Conservation (phyloP, 2,888 invertebrate species). For the Scelioninae gen. 1 region DNA sequence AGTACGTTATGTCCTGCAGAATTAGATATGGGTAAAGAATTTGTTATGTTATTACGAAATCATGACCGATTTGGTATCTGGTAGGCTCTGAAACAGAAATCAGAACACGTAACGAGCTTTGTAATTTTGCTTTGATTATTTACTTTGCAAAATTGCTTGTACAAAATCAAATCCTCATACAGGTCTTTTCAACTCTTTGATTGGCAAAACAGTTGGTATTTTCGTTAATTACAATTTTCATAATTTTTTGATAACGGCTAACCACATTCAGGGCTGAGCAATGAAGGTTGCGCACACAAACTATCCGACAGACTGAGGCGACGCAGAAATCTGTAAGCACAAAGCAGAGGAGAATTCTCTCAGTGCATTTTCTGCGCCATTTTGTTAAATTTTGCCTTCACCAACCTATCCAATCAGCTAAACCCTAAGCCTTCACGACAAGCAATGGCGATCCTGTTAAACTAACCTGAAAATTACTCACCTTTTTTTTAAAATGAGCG, state of each 20-base stretch:
- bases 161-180: conserved; percentile 5
- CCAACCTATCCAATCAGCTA: conserved; percentile 81
- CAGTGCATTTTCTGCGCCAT: conserved; percentile 83
- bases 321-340: conserved; percentile 85
- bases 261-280: conserved; percentile 84
- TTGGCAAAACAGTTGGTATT: conserved; percentile 55
- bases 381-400: conserved; percentile 81
- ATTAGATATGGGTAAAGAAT: conserved; percentile 47
- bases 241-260: conserved; percentile 79
- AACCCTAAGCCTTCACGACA: conserved; percentile 75
- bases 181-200: conserved; percentile 14
- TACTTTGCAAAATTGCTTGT: conserved; percentile 11
- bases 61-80: conserved; percentile 81
- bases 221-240: conserved; percentile 67
- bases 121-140: conserved; percentile 63
- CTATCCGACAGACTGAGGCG: conserved; percentile 83
- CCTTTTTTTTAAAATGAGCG: conserved; percentile 67
- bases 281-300: conserved; percentile 83
- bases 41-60: conserved; percentile 68
- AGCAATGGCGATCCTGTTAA: conserved; percentile 79
- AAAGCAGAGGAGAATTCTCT: conserved; percentile 84
- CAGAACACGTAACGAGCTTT: conserved; percentile 82
- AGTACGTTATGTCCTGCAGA: conserved; percentile 26
- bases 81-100: conserved; percentile 85
- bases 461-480: conserved; percentile 59